phyloP scores from a whole-genome alignment of 2,113 vertebrate genomes.

The Catagonus wagneri region DNA sequence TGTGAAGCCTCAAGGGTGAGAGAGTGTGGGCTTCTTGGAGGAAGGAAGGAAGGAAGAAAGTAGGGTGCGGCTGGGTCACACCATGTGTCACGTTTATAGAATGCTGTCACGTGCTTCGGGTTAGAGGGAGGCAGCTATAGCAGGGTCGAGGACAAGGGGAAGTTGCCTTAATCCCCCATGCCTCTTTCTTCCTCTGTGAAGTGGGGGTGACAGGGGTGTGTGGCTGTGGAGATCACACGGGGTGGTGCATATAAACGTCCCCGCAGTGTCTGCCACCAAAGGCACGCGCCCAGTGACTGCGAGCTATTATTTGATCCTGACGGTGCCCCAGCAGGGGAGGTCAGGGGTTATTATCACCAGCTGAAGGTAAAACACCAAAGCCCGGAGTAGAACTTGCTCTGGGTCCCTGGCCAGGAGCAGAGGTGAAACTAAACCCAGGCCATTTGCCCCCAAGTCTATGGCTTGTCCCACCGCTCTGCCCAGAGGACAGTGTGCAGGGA shows the following conservation, averaged over 20 bases:
- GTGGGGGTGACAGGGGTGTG: too few species aligned
- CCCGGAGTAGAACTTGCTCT: not conserved
- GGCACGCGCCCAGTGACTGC: rapidly evolving
- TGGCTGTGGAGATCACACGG: not conserved
- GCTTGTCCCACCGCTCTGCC: not conserved
- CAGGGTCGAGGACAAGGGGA: not conserved
- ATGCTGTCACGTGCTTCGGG: rapidly evolving
- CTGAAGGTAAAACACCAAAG: not conserved
- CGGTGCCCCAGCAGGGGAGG: not conserved
- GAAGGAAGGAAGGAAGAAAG: not conserved
- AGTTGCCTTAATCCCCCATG: not conserved
- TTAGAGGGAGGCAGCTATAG: not conserved
- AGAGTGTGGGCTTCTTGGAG: not conserved
- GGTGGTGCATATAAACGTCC: not conserved
- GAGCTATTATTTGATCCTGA: not conserved
- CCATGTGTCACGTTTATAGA: rapidly evolving
- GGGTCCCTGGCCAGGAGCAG: not conserved
- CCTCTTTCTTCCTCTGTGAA: not conserved
- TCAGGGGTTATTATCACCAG: not conserved
- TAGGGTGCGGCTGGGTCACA: rapidly evolving
- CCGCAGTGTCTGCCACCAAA: not conserved
- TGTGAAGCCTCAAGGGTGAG: not conserved
- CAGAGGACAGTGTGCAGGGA: not conserved
- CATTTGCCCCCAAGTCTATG: not conserved
- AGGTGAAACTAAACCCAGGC: not conserved